These are phyloP conservation scores for Lypha dubia DNA, from an alignment of 2,888 invertebrate species.

Conservation along the genomic window DNA sequence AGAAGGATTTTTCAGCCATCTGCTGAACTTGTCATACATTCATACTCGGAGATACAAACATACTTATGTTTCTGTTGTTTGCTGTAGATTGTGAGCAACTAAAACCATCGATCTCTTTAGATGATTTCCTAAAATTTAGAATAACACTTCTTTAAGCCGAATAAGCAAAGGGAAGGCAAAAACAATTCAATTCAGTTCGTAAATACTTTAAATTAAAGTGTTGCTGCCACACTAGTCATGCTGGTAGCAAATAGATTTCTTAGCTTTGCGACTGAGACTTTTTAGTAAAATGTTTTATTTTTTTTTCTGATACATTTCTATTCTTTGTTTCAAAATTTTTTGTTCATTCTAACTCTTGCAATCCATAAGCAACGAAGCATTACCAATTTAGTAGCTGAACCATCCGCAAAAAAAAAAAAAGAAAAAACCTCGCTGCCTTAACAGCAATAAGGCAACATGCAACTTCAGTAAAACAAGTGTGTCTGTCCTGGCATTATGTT, in stretches of 20 bases:
- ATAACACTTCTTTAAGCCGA: background rate
- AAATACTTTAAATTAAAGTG: background rate
- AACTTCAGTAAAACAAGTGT: constrained; percentile 43
- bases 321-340: constrained; percentile 9
- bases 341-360: constrained; percentile 23
- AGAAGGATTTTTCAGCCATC: too few relatives aligned
- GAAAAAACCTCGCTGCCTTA: constrained; percentile 51
- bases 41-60: too few relatives aligned
- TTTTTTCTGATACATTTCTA: background rate
- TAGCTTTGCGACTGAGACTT: constrained; percentile 6
- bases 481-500: constrained; percentile 29
- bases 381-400: constrained; percentile 69
- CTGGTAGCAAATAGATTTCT: constrained; percentile 16
- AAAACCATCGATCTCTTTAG: too few relatives aligned
- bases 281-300: background rate
- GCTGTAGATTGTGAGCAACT: too few relatives aligned
- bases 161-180: background rate
- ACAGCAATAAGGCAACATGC: constrained; percentile 63
- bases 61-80: too few relatives aligned
- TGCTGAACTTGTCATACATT: too few relatives aligned
- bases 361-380: constrained; percentile 65
- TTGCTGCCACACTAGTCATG: background rate
- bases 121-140: too few relatives aligned
- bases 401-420: constrained; percentile 66
- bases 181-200: background rate